These are phyloP conservation scores for Cheracebus regulus DNA, from an alignment of 2,797 vertebrate genomes.

Conservation along the genomic window DNA sequence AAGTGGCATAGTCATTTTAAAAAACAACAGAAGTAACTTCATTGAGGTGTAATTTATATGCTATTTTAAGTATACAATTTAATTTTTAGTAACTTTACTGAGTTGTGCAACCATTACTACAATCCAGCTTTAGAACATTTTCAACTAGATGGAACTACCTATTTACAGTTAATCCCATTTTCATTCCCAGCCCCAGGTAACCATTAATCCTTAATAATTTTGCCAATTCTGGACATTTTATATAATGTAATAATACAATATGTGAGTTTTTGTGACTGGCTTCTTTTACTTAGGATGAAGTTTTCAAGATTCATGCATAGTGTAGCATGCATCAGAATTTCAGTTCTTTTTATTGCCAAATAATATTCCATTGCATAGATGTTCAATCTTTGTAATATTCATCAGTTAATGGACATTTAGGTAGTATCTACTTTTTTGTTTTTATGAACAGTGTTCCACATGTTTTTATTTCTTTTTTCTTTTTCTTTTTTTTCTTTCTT, in stretches of 20 bases:
- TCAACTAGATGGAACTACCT: background rate
- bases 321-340: background rate
- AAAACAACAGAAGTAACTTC: background rate
- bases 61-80: background rate
- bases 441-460: background rate
- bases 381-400: background rate
- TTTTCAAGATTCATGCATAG: background rate
- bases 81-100: background rate
- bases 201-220: background rate
- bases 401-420: background rate
- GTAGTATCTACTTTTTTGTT: background rate
- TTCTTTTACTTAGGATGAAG: background rate
- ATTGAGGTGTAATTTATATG: background rate
- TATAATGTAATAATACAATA: background rate
- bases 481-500: background rate
- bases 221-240: background rate
- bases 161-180: background rate
- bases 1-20: background rate
- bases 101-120: background rate
- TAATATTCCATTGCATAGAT: background rate
- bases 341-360: background rate
- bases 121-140: background rate
- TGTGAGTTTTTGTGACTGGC: background rate
- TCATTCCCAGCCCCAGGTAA: background rate
- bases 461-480: slow-evolving; percentile 4